Conservation (phyloP, 92 coral and sea anemone species). For the Epizoanthus stellaris region DNA sequence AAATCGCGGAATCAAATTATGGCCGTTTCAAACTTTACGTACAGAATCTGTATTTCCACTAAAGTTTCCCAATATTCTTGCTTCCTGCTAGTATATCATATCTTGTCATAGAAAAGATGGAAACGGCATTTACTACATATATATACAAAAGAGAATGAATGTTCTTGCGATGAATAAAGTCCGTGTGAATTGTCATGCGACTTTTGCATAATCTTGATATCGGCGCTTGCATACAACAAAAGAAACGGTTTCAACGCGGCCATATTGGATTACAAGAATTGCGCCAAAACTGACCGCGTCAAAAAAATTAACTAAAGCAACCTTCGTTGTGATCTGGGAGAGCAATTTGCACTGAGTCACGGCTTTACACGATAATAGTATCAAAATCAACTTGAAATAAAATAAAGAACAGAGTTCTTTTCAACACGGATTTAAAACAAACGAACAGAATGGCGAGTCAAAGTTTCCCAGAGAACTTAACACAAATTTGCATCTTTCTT, state of each 20-base stretch:
- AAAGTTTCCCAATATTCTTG: background rate
- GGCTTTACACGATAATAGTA: no score
- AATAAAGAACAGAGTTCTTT: background rate
- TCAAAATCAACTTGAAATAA: background rate
- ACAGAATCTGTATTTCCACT: background rate
- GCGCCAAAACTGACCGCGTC: slow-evolving; percentile 15
- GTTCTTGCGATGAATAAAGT: slow-evolving; percentile 17
- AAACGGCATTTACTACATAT: slow-evolving; percentile 18
- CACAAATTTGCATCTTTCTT: background rate
- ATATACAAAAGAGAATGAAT: slow-evolving; percentile 47
- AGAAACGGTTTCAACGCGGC: slow-evolving; percentile 20
- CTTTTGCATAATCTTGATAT: slow-evolving; percentile 10
- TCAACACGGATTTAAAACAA: background rate
- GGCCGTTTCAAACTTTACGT: background rate
- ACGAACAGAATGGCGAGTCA: background rate
- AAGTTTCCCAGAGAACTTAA: background rate
- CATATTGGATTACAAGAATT: slow-evolving; percentile 13
- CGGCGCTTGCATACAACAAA: slow-evolving; percentile 44
- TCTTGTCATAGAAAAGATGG: slow-evolving; percentile 40
- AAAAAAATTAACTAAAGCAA: background rate
- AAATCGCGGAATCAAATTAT: background rate
- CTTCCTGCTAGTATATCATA: slow-evolving; percentile 4
- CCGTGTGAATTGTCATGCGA: slow-evolving; percentile 25
- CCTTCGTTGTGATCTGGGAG: background rate
- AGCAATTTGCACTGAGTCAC: background rate